These are phyloP conservation scores for Tethya wilhelma DNA, from an alignment of 37 sponge, comb jelly and placozoan genomes.

Conservation along the genomic window DNA sequence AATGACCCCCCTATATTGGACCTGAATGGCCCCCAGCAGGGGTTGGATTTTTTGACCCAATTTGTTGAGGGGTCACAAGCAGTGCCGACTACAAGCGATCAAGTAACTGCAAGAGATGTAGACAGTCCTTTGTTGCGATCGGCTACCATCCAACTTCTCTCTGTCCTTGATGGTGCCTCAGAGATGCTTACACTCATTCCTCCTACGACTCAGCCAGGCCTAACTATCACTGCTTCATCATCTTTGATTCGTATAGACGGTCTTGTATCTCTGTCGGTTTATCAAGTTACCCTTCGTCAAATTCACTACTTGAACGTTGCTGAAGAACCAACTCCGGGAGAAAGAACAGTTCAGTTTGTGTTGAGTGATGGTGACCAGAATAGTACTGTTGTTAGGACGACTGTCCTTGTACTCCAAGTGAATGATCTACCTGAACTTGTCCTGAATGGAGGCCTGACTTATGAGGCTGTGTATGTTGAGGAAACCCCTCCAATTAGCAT, in stretches of 20 bases:
- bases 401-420: slow-evolving; percentile 24
- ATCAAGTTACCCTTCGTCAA: slow-evolving; percentile 8
- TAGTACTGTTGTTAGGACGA: slow-evolving; percentile 18
- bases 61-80: slow-evolving; percentile 48
- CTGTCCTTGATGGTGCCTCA: not conserved
- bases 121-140: slow-evolving; percentile 41
- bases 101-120: slow-evolving; percentile 42
- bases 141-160: slow-evolving; percentile 1
- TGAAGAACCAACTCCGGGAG: slow-evolving; percentile 49
- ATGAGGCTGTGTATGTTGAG: slow-evolving; percentile 30
- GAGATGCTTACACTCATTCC: slow-evolving; percentile 31
- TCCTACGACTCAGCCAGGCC: not conserved
- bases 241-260: slow-evolving; percentile 23
- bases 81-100: slow-evolving; percentile 6
- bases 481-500: slow-evolving; percentile 21
- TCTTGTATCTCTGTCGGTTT: slow-evolving; percentile 9
- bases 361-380: slow-evolving; percentile 49
- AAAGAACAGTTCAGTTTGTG: slow-evolving; percentile 3
- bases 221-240: slow-evolving; percentile 7
- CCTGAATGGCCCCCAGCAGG: slow-evolving; percentile 60
- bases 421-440: slow-evolving; percentile 47
- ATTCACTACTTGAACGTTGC: slow-evolving; percentile 60
- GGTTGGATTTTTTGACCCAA: slow-evolving; percentile 24
- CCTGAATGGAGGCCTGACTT: not conserved
- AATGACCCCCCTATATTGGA: slow-evolving; percentile 83